Base-by-base conservation (phyloP, 2,888 invertebrate species). In the Keiferia lycopersicella region DNA sequence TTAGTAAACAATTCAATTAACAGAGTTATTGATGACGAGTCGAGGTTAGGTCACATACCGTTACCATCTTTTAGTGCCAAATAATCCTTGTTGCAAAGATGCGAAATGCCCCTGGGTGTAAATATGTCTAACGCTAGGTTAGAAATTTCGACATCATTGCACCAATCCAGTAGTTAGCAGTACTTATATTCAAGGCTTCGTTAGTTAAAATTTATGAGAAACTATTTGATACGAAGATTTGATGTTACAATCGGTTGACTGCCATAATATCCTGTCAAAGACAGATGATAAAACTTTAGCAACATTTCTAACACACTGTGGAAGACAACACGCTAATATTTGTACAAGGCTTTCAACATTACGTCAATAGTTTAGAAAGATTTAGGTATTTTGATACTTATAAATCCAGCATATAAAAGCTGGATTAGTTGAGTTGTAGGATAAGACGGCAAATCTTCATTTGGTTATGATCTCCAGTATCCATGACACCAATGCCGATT, bases 1-100 rank as follows among this genome's bases (percentile, higher is more conserved):
- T 56, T 56, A n/a, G 56, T 34, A 56, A 56, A 56, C 34, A 56
- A 53, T 34, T 53, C 34, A 56, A 34, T 34, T 16, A 34, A 4
- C 4, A 34, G 30, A n/a, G 26, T 53, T 34, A n/a, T n/a, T n/a
- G n/a, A n/a, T 34, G 16, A 56, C 1, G 3, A 56, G 30, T 16
- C 30, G 34, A 56, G 56, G 56, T 34, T 56, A 34, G 30, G 56
- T 34, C 56, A 56, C 34, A 56, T n/a, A 34, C 8, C 30, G n/a
- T 34, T 16, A 50, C 4, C 45, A 45, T 45, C 45, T 45, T 45
- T 45, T 45, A 45, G 45, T 45, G 45, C 45, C n/a, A 45, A 45
- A 45, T 45, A 16, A 45, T n/a, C 45, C 4, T 45, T 45, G 16
- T n/a, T 45, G n/a, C 45, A 45, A 2, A 16, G n/a, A n/a, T 34